phyloP scores from a whole-genome alignment of 2,888 invertebrate species.

The Orthosia gracilis region DNA sequence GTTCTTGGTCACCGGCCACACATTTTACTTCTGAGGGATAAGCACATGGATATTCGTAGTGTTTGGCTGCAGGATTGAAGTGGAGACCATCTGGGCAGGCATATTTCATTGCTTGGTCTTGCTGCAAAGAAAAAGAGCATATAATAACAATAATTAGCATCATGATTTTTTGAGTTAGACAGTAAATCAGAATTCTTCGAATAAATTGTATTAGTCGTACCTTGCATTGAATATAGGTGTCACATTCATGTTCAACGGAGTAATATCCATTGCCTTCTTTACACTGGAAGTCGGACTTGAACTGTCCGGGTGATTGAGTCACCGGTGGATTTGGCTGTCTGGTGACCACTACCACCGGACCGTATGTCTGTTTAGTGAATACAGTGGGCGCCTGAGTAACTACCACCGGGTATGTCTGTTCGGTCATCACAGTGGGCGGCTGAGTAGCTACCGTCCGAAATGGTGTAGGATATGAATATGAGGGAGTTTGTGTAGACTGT shows the following conservation, averaged over 20 bases:
- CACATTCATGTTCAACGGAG: conserved; percentile 92
- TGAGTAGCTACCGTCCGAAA: conserved; percentile 18
- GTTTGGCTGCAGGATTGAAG: conserved; percentile 92
- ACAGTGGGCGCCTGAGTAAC: conserved; percentile 24
- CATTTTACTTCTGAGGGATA: conserved; percentile 95
- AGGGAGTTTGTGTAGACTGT: conserved; percentile 17
- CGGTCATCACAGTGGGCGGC: conserved; percentile 9
- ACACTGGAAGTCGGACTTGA: conserved; percentile 60
- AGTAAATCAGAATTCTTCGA: not conserved
- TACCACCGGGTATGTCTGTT: not conserved
- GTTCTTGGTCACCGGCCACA: conserved; percentile 86
- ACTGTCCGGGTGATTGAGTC: conserved; percentile 13
- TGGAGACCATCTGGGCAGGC: conserved; percentile 94
- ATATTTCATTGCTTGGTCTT: conserved; percentile 92
- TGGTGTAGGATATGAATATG: conserved; percentile 17
- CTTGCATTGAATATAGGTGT: conserved; percentile 92
- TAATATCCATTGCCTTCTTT: conserved; percentile 69
- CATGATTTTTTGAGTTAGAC: not conserved
- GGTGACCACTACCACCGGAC: not conserved
- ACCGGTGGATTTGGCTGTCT: conserved; percentile 4
- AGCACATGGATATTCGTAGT: conserved; percentile 93
- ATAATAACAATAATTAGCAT: not conserved
- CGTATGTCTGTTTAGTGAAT: not conserved
- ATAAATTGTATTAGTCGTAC: conserved; percentile 68
- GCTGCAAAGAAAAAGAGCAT: conserved; percentile 67